phyloP scores from a whole-genome alignment of 2,888 invertebrate genomes.

The Leptopilina syphax region DNA sequence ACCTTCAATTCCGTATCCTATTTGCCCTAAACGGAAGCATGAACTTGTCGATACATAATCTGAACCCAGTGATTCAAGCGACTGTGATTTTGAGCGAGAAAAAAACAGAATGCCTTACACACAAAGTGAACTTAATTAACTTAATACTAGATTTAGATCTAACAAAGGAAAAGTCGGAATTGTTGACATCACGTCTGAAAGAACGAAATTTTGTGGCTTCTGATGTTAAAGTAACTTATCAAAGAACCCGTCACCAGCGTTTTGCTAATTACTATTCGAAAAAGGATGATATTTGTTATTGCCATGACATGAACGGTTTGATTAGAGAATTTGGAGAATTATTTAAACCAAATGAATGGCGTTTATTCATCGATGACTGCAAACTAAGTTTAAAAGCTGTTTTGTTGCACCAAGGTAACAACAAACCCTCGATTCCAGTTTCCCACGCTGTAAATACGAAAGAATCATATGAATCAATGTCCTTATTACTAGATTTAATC shows the following conservation, averaged over 20 bases:
- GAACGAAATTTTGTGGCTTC: not conserved
- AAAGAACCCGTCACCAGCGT: not conserved
- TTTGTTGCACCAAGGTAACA: slow-evolving; percentile 58
- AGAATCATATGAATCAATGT: slow-evolving; percentile 54
- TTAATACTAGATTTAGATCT: not conserved
- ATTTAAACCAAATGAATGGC: slow-evolving; percentile 47
- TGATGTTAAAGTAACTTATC: not conserved
- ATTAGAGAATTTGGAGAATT: slow-evolving; percentile 3
- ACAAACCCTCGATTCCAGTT: slow-evolving; percentile 63
- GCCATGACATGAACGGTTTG: not conserved
- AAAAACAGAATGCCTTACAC: too few species aligned
- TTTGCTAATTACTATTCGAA: not conserved
- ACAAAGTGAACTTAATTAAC: not conserved
- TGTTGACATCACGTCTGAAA: too few species aligned
- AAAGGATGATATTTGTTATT: not conserved
- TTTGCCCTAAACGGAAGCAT: too few species aligned
- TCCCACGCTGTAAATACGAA: slow-evolving; percentile 57
- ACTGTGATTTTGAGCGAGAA: too few species aligned
- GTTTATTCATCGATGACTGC: slow-evolving; percentile 60
- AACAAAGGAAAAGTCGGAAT: too few species aligned
- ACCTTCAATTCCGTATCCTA: too few species aligned
- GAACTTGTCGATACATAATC: too few species aligned
- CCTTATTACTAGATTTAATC: slow-evolving; percentile 34
- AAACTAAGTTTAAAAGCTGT: slow-evolving; percentile 57
- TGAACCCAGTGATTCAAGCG: too few species aligned